Base-by-base conservation (phyloP, 2,888 invertebrate species). In the Macrophya alboannulata region DNA sequence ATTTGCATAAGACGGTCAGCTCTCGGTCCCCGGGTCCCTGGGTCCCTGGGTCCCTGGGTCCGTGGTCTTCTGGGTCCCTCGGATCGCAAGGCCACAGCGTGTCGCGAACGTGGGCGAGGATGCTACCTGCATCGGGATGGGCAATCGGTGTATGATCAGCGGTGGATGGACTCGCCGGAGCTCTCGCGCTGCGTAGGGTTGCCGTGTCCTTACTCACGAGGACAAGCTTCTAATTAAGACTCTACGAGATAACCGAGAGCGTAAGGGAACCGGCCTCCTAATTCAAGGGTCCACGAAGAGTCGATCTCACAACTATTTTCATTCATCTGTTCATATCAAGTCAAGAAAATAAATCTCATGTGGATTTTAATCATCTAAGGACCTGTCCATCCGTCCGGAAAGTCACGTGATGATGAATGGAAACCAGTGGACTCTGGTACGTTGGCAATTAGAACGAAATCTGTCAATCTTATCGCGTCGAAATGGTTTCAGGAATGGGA, bases 1-100 rank as follows among this genome's bases (percentile, higher is more conserved):
- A 90, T 90, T 90, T 88, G 89, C 90, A 90, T 89, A 88, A 88
- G 87, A 87, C 86, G 86, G 87, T 86, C 87, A 55, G 55, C 51
- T 40, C 40, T 43, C n/a, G 31, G 45, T 74, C 74, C 74, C 74
- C 48, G 17, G 25, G 37, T 65, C 25, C 72, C 72, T 43, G 72
- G 9, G n/a, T 43, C 72, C 71, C 40, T 40, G 40, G 9, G 72
- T 43, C 31, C 72, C 12, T 25, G 25, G 37, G 40, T 31, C 71
- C 25, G 10, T 25, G 10, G 40, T 31, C 71, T 15, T 12, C 72
- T 72, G 72, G 72, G 40, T 45, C 43, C 72, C 45, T 72, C 10
- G 21, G 45, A 62, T 81, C 62, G 51, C 81, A 81, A 45, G 81
- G 59, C 62, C 62, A 65, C 62, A 12, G 12, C 21, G 6, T 81